These are phyloP conservation scores for Equus przewalskii DNA, from an alignment of 2,113 vertebrate genomes.

Conservation along the genomic window DNA sequence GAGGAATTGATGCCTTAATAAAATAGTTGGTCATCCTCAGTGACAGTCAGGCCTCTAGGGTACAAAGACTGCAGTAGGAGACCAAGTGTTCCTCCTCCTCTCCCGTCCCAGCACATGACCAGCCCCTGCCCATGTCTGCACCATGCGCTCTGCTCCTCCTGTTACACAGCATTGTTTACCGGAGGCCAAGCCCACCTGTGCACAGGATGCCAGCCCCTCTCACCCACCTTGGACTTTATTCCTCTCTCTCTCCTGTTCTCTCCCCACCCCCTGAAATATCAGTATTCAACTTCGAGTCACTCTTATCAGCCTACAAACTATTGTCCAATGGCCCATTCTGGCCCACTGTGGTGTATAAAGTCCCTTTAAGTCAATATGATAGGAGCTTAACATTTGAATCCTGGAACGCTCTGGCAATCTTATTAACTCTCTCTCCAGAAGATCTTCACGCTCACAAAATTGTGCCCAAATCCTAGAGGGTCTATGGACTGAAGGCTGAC, in stretches of 20 bases:
- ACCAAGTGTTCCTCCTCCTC: too few relatives aligned
- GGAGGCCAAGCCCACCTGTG: fast-evolving
- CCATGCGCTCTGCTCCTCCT: fast-evolving
- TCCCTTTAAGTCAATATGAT: not conserved
- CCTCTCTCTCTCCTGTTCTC: too few relatives aligned
- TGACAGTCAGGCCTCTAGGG: not conserved
- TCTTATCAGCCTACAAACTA: not conserved
- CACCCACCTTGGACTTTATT: not conserved
- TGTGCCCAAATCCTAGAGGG: not conserved
- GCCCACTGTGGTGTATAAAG: not conserved
- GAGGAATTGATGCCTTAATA: not conserved
- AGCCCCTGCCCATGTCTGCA: fast-evolving
- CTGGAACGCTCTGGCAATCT: not conserved
- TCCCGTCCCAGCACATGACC: fast-evolving
- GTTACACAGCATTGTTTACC: fast-evolving
- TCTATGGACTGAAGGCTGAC: not conserved
- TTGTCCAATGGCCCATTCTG: not conserved
- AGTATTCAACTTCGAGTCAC: not conserved
- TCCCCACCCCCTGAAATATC: not conserved
- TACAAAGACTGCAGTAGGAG: not conserved
- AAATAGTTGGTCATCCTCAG: not conserved
- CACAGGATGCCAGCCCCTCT: not conserved
- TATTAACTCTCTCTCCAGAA: not conserved
- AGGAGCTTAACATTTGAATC: not conserved
- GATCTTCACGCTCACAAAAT: not conserved